phyloP scores from a whole-genome alignment of 2,113 vertebrate genomes.

The Centropristis striata region DNA sequence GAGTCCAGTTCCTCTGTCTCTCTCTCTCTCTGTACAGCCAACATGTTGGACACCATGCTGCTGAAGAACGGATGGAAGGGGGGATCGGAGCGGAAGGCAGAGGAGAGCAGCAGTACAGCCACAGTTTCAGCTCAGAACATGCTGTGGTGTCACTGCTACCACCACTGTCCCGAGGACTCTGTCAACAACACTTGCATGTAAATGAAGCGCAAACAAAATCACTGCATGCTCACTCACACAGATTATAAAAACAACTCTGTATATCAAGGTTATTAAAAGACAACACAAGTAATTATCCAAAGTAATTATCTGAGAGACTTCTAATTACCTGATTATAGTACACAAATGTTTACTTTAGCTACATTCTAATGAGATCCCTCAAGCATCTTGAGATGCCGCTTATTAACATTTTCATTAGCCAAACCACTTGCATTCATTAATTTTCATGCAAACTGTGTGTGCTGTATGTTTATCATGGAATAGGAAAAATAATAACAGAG shows the following conservation, averaged over 20 bases:
- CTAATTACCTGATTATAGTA: conserved; percentile 9
- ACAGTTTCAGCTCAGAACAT: conserved; percentile 84
- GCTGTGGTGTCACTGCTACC: conserved; percentile 93
- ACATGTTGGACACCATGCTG: conserved; percentile 89
- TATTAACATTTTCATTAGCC: background rate
- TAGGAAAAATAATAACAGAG: too few relatives aligned
- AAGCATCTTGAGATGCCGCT: background rate
- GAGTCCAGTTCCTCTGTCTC: conserved; percentile 6
- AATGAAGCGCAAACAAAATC: background rate
- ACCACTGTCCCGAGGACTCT: conserved; percentile 94
- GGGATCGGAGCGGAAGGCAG: conserved; percentile 83
- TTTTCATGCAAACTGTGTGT: background rate
- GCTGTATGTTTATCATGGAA: background rate
- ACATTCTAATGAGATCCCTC: conserved; percentile 7
- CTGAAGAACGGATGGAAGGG: conserved; percentile 91
- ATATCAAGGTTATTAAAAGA: background rate
- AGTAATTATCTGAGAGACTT: background rate
- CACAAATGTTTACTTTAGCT: conserved; percentile 31
- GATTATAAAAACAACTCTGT: background rate
- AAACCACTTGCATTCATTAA: background rate
- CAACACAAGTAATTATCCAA: conserved; percentile 6
- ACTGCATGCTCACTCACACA: background rate
- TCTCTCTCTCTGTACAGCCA: conserved; percentile 76
- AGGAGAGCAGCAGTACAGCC: conserved; percentile 85
- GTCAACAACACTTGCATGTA: conserved; percentile 93